A percentile compares a stretch with the other conserved stretches of the same genome.
Evolutionary conservation across 2,797 vertebrate species (phyloP).

Genomic region (Helarctos malayanus): DNA sequence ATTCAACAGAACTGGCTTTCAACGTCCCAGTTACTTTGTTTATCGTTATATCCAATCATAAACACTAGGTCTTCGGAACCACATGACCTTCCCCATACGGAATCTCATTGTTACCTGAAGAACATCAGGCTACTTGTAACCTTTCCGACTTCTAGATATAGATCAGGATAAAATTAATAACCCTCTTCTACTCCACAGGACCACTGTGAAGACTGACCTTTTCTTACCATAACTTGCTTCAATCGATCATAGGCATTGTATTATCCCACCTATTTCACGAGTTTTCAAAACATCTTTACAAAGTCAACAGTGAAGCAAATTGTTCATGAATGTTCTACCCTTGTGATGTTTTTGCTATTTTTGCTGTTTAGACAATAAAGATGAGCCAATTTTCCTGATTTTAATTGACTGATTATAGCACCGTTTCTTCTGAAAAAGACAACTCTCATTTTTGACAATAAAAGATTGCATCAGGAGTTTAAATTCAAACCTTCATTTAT

Average conservation of each 20-base stretch:
- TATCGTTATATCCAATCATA: neutral
- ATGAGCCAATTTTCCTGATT: conserved; percentile 58
- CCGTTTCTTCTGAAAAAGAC: conserved; percentile 49
- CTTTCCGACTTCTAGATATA: conserved; percentile 42
- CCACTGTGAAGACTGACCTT: conserved; percentile 43
- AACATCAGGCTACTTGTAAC: neutral
- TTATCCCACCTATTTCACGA: conserved; percentile 48
- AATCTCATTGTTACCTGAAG: conserved; percentile 17
- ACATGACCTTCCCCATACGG: neutral
- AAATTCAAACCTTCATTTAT: conserved; percentile 59
- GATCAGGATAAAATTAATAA: conserved; percentile 55
- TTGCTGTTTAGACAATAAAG: conserved; percentile 62
- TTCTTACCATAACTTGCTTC: conserved; percentile 53
- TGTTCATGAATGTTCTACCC: neutral
- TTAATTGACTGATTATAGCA: conserved; percentile 45
- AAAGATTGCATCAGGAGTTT: neutral
- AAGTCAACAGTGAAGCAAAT: conserved; percentile 55
- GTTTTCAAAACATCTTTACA: conserved; percentile 57
- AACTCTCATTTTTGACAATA: conserved; percentile 14
- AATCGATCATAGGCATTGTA: conserved; percentile 38
- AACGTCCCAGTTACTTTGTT: neutral
- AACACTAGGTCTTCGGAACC: neutral
- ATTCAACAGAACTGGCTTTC: neutral
- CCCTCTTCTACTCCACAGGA: conserved; percentile 16
- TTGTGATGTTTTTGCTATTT: conserved; percentile 31